phyloP scores from a whole-genome alignment of 2,888 invertebrate genomes.

The Coelopa pilipes region DNA sequence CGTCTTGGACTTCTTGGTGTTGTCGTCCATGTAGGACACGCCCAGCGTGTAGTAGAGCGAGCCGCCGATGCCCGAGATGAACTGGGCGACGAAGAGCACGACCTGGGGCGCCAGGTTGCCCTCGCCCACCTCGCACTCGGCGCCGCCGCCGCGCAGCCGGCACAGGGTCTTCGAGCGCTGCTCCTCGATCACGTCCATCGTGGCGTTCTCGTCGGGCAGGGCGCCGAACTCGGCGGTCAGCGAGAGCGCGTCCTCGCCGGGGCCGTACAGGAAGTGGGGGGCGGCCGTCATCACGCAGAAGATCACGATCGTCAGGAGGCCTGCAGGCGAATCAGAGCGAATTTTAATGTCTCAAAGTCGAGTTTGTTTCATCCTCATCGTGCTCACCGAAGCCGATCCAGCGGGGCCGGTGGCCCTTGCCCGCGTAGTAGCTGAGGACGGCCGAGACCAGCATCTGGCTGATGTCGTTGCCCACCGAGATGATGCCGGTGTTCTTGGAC shows the following conservation, averaged over 20 bases:
- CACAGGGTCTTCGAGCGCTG: constrained; percentile 72
- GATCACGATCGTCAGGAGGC: constrained; percentile 71
- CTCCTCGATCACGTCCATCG: constrained; percentile 67
- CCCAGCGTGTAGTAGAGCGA: constrained; percentile 77
- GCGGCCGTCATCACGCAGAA: constrained; percentile 76
- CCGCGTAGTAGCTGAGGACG: constrained; percentile 76
- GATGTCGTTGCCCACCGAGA: constrained; percentile 80
- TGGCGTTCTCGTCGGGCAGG: constrained; percentile 65
- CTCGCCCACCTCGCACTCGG: constrained; percentile 69
- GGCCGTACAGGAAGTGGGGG: constrained; percentile 77
- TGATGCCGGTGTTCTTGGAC: constrained; percentile 76
- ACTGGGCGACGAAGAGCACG: constrained; percentile 75
- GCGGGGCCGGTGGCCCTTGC: constrained; percentile 76
- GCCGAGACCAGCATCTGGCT: constrained; percentile 76
- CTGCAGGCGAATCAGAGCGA: constrained; percentile 47
- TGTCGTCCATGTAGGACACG: constrained; percentile 80
- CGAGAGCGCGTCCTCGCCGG: constrained; percentile 74
- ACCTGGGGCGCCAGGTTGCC: constrained; percentile 73
- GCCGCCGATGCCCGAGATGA: constrained; percentile 78
- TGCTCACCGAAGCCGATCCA: constrained; percentile 74
- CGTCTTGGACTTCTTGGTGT: constrained; percentile 78
- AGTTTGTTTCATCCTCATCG: background rate
- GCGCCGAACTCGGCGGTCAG: constrained; percentile 73
- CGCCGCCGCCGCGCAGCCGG: constrained; percentile 59
- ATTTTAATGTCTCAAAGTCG: background rate